Evolutionary conservation across 2,888 invertebrate genomes (phyloP).

Genomic region (Choristoneura rosaceana): DNA sequence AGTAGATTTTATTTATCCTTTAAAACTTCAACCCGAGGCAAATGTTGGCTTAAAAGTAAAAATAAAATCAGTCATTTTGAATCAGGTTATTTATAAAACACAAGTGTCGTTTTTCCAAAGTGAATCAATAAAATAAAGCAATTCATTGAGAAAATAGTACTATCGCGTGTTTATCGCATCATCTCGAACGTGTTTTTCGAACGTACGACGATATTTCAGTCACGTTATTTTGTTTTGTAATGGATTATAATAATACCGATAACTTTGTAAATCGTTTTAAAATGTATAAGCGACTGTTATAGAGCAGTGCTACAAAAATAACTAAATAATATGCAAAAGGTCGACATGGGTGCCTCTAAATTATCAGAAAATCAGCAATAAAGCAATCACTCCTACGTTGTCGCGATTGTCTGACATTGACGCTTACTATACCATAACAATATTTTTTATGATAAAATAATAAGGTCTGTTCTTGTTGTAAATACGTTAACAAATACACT

Average conservation of each 20-base stretch:
- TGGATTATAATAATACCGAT: conserved; percentile 54
- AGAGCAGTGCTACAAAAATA: not conserved
- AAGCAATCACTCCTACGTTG: no score
- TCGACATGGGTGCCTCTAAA: no score
- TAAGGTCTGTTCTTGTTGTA: no score
- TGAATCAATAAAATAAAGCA: conserved; percentile 46
- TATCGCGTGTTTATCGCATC: conserved; percentile 68
- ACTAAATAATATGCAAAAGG: not conserved
- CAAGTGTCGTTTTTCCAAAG: not conserved
- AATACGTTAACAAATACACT: no score
- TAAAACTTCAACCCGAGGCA: not conserved
- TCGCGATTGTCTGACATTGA: no score
- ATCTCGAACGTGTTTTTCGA: conserved; percentile 58
- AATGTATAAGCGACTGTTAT: not conserved
- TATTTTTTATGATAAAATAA: no score
- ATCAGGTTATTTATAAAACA: conserved; percentile 17
- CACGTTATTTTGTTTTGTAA: conserved; percentile 65
- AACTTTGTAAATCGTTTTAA: not conserved
- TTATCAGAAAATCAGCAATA: no score
- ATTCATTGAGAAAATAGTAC: conserved; percentile 68
- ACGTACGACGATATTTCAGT: conserved; percentile 57
- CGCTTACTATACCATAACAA: no score
- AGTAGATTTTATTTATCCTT: no score
- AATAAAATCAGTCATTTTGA: not conserved
- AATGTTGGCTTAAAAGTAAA: not conserved